phyloP scores from a whole-genome alignment of 2,113 vertebrate species.

The Trematocara variabile region DNA sequence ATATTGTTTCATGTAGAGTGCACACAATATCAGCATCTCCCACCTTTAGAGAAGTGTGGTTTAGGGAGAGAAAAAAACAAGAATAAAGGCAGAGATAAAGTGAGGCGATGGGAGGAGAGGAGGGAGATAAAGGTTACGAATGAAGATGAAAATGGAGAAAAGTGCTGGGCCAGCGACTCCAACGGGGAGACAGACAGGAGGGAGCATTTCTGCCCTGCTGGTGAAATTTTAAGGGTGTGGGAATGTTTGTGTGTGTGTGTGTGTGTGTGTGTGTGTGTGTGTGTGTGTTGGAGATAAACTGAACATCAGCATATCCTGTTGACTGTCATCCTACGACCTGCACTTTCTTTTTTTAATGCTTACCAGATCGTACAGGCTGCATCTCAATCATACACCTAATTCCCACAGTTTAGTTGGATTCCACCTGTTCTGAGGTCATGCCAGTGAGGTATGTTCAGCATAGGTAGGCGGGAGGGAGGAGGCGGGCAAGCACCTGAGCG shows the following conservation, averaged over 20 bases:
- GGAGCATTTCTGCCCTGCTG: constrained; percentile 32
- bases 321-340: constrained; percentile 1
- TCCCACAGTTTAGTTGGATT: not conserved
- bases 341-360: not conserved
- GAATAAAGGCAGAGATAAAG: constrained; percentile 15
- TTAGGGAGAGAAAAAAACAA: not conserved
- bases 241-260: not conserved
- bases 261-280: not conserved
- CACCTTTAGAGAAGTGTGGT: constrained; percentile 26
- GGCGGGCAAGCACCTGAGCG: not conserved
- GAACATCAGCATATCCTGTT: constrained; percentile 40
- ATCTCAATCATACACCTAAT: not conserved
- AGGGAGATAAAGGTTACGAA: constrained; percentile 46
- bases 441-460: not conserved
- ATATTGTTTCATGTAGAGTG: constrained; percentile 4
- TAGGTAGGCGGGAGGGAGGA: not conserved
- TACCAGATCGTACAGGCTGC: not conserved
- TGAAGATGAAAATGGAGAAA: constrained; percentile 41
- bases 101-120: constrained; percentile 10
- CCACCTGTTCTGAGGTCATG: not conserved
- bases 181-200: constrained; percentile 11
- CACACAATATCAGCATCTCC: constrained; percentile 36
- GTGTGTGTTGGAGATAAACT: constrained; percentile 9
- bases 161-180: constrained; percentile 41
- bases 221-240: constrained; percentile 1